A percentile compares a stretch with the other conserved stretches of the same genome.
phyloP scores from a whole-genome alignment of 35 echinoderm and acorn worm genomes.

The Ophioderma brevispina region DNA sequence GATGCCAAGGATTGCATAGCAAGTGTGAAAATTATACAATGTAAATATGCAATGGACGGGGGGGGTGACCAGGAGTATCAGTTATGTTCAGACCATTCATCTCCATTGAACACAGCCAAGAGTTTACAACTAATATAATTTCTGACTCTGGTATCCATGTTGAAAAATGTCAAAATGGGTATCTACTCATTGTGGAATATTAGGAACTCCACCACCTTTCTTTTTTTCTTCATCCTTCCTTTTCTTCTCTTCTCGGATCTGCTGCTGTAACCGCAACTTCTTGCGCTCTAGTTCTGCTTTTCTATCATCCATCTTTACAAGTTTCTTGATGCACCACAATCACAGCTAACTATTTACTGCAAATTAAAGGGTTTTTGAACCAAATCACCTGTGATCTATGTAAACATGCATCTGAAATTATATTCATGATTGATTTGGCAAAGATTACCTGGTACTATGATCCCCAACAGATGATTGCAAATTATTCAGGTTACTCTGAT shows the following conservation, averaged over 20 bases:
- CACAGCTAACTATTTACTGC: too few relatives aligned
- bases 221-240: conserved; percentile 73
- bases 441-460: too few relatives aligned
- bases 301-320: conserved; percentile 76
- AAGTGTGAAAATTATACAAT: neutral
- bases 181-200: neutral
- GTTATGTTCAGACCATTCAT: neutral
- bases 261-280: conserved; percentile 76
- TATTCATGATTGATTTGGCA: too few relatives aligned
- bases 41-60: neutral
- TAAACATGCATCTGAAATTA: too few relatives aligned
- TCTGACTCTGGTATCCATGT: neutral
- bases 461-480: too few relatives aligned
- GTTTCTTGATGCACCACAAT: too few relatives aligned
- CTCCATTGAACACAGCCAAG: neutral
- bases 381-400: too few relatives aligned
- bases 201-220: conserved; percentile 56
- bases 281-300: conserved; percentile 86
- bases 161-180: too few relatives aligned
- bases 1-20: too few relatives aligned
- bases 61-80: neutral
- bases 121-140: neutral
- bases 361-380: too few relatives aligned
- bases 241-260: conserved; percentile 70
- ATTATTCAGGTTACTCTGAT: too few relatives aligned